Conservation (phyloP, 2,797 vertebrate species). For the Gallinago solitaria region DNA sequence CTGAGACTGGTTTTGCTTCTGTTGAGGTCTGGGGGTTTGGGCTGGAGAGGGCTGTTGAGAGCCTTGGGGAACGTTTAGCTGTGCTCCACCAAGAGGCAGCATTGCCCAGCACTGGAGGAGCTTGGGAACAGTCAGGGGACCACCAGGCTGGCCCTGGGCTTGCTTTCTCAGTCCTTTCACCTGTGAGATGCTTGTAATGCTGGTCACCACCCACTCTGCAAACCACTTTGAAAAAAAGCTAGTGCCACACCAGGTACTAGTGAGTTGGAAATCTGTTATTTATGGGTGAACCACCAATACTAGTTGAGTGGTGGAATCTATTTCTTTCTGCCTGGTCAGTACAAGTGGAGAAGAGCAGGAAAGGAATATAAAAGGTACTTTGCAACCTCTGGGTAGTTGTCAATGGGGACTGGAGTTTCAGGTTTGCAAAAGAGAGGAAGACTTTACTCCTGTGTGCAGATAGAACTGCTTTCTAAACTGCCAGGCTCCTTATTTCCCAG, state of each 20-base stretch:
- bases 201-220: too few relatives aligned
- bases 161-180: not conserved
- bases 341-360: not conserved
- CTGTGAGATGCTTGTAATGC: not conserved
- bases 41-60: not conserved
- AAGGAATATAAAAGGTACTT: not conserved
- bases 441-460: not conserved
- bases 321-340: not conserved
- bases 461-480: not conserved
- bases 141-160: not conserved
- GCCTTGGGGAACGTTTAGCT: not conserved
- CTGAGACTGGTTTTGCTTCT: not conserved
- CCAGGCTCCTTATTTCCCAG: not conserved
- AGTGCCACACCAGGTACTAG: not conserved
- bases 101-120: not conserved
- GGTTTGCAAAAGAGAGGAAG: not conserved
- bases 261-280: not conserved
- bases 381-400: not conserved
- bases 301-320: not conserved
- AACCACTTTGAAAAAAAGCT: not conserved
- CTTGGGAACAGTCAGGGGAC: not conserved
- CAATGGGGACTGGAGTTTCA: not conserved
- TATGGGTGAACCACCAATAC: not conserved
- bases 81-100: not conserved
- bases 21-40: not conserved